Conservation (phyloP, 2,888 invertebrate genomes). For the Diaphora mendica region DNA sequence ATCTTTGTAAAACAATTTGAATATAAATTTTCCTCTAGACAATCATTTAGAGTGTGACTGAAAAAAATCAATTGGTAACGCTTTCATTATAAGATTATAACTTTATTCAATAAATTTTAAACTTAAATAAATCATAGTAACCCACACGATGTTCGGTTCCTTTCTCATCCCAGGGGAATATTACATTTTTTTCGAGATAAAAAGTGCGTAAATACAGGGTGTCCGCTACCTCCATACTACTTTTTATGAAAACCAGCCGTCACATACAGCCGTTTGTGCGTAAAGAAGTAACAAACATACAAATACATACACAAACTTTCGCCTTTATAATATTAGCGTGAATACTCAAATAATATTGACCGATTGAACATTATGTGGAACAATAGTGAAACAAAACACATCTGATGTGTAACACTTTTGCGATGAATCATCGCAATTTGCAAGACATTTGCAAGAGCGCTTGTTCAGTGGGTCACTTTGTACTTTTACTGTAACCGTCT, state of each 20-base stretch:
- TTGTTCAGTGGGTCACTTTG: constrained; percentile 33
- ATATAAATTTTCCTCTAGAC: constrained; percentile 6
- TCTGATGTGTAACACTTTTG: constrained; percentile 29
- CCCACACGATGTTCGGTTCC: neutral
- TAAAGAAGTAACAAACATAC: neutral
- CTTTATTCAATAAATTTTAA: neutral
- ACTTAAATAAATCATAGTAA: neutral
- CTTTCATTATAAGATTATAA: constrained; percentile 7
- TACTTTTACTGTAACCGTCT: constrained; percentile 15
- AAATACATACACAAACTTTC: neutral
- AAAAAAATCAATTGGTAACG: constrained; percentile 11
- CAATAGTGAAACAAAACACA: constrained; percentile 18
- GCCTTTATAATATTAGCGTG: neutral
- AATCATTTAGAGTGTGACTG: constrained; percentile 14
- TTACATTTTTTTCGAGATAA: neutral
- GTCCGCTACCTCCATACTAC: too few species aligned
- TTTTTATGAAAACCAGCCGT: neutral
- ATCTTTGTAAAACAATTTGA: constrained; percentile 1
- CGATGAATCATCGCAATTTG: constrained; percentile 31
- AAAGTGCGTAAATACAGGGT: too few species aligned
- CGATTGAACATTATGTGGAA: neutral
- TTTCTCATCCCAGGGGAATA: neutral
- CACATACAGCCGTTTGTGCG: too few species aligned
- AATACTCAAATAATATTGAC: neutral
- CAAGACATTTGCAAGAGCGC: constrained; percentile 2